Evolutionary conservation across 2,888 invertebrate species (phyloP), one percentile per base, ranked within the genome.

Genomic region (Dinocampus coccinellae): DNA sequence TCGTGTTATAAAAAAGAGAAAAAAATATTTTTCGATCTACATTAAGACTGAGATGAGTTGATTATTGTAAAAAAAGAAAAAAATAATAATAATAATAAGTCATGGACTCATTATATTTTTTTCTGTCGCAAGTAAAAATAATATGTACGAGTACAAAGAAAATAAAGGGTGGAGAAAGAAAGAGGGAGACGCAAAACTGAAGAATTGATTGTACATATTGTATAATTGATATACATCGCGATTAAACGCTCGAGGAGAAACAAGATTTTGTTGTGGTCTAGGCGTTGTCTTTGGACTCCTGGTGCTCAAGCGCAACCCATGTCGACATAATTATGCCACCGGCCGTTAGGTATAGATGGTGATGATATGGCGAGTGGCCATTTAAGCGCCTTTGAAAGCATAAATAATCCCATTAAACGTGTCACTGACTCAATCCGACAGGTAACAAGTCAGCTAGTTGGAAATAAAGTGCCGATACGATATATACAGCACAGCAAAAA

Each of bases 331-430:
- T 83, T 83, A 81, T 81, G 80, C 77, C 77, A 79, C 82, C 79
- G 77, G 78, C 79, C 80, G 82, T 82, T 81, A 80, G 82, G 79
- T 74, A n/a, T n/a, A 76, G 67, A 73, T 73, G 47, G 66, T 72
- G 36, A 53, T 64, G 68, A 68, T 63, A 67, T 58, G 68, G 24
- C 77, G 74, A 64, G 70, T 61, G 65, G 69, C 67, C 72, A 73
- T 73, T 75, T 70, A 65, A 71, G 75, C 73, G 79, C 80, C 81
- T 84, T 81, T 80, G 75, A 78, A 76, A 78, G 83, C 82, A 84
- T 83, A 83, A 84, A 85, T 85, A 84, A 85, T 84, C 84, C 84
- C 81, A 84, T 85, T 85, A 84, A 83, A 82, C 81, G 82, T 84
- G 83, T 85, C 83, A 80, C 79, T 80, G 80, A 74, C 75, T 84